phyloP scores from a whole-genome alignment of 2,888 invertebrate species.

The Thera obeliscata region DNA sequence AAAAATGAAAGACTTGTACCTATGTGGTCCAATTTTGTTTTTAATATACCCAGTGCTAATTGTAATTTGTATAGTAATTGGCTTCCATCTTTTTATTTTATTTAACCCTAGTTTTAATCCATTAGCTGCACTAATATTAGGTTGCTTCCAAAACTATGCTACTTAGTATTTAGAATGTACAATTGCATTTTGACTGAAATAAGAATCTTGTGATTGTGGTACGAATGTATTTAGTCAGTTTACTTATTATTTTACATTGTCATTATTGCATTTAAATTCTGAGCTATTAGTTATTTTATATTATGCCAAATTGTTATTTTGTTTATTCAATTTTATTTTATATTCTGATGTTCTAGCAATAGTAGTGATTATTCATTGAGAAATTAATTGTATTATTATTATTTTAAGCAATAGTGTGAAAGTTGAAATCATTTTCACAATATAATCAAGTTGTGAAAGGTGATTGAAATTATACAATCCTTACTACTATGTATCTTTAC shows the following conservation, averaged over 20 bases:
- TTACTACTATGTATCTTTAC: constrained; percentile 75
- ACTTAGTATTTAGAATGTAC: constrained; percentile 69
- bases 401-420: constrained; percentile 34
- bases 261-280: constrained; percentile 75
- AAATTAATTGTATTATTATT: constrained; percentile 39
- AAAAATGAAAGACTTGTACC: constrained; percentile 70
- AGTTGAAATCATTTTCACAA: constrained; percentile 37
- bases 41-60: constrained; percentile 47
- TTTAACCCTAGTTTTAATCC: constrained; percentile 58
- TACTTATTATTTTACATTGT: constrained; percentile 71
- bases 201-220: constrained; percentile 75
- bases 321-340: constrained; percentile 63
- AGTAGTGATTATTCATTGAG: constrained; percentile 32
- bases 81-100: constrained; percentile 62
- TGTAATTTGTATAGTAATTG: constrained; percentile 56
- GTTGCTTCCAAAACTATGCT: constrained; percentile 77
- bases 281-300: constrained; percentile 63
- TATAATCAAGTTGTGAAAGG: constrained; percentile 56
- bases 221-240: constrained; percentile 74
- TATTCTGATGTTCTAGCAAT: constrained; percentile 43
- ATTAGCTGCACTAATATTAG: constrained; percentile 74
- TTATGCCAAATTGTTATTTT: constrained; percentile 81
- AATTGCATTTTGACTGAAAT: constrained; percentile 77
- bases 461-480: constrained; percentile 73
- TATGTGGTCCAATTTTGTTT: constrained; percentile 77